These are phyloP conservation scores for Craterocephalus amniculus DNA, from an alignment of 2,797 vertebrate species.

Conservation along the genomic window DNA sequence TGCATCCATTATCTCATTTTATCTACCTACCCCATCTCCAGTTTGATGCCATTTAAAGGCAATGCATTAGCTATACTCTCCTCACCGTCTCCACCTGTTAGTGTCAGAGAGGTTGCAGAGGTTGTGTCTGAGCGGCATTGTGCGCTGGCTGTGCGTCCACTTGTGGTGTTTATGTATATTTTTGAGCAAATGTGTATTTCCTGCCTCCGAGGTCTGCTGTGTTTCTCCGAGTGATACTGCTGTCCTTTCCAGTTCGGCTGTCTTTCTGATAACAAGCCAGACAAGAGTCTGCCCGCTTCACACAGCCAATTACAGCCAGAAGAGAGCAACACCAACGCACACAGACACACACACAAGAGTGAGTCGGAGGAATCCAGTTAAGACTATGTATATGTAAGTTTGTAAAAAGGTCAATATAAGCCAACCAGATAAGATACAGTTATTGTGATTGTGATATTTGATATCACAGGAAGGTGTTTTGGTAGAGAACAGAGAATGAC, in stretches of 20 bases:
- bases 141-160: slow-evolving; percentile 17
- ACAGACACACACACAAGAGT: slow-evolving; percentile 21
- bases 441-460: neutral
- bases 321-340: slow-evolving; percentile 29
- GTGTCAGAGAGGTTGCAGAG: slow-evolving; percentile 23
- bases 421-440: neutral
- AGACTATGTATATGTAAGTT: slow-evolving; percentile 3
- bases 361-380: slow-evolving; percentile 22
- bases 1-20: slow-evolving; percentile 35
- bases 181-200: slow-evolving; percentile 19
- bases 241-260: slow-evolving; percentile 56
- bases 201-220: slow-evolving; percentile 33
- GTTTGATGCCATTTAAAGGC: slow-evolving; percentile 36
- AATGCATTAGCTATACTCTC: slow-evolving; percentile 32
- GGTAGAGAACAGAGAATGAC: neutral
- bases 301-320: slow-evolving; percentile 60
- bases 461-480: neutral
- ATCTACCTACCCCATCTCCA: slow-evolving; percentile 28
- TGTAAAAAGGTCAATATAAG: neutral
- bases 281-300: slow-evolving; percentile 42
- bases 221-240: slow-evolving; percentile 45
- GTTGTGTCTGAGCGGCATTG: neutral
- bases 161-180: slow-evolving; percentile 21
- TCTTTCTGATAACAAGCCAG: slow-evolving; percentile 65
- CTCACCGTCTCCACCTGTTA: slow-evolving; percentile 36